Base-by-base conservation (phyloP, 1,140 invertebrate species). In the Hirudo medicinalis region DNA sequence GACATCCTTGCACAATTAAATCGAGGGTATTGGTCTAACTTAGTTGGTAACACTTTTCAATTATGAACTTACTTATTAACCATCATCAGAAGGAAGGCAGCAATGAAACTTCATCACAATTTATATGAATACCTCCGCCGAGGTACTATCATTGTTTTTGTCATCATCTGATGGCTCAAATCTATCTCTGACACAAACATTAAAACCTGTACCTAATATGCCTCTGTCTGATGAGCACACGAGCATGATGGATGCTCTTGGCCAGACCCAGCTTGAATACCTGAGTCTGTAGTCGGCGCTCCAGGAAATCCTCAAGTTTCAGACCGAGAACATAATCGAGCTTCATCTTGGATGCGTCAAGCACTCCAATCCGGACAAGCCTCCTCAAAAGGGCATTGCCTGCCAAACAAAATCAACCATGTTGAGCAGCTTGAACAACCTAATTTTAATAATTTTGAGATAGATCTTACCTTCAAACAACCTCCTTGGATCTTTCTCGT, bases 251-350 rank as follows among this genome's bases (percentile, higher is more conserved):
- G 69, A 99, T 99, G 66, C 93, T 97, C 83, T 99, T 99, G 69
- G 97, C 96, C 53, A 99, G 86, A 79, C 96, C 96, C 78, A 97
- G 87, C 82, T 99, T 99, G 86, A 99, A 98, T 36, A 99, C 96
- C 84, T 99, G 96, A 2, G 97, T 99, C 84, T 99, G 96, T 17
- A 99, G 88, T 83, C 97, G 89, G 74, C 96, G 88, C 84, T 99
- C 95, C 85, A 99, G 89, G 86, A 99, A 99, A 86, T 99, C 94
- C 85, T 99, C 96, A 78, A 97, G 91, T 84, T 95, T 92, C 71
- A 99, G 85, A 86, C 95, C 95, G 78, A 99, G 86, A 74, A 99
- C 96, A 78, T 98, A 99, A 98, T 99, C 97, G 77, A 99, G 91
- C 83, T 99, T 99, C 97, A 99, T 99, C 77, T 91, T 88, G 69